phyloP scores from a whole-genome alignment of 2,888 invertebrate species.

The Dicycla oo region DNA sequence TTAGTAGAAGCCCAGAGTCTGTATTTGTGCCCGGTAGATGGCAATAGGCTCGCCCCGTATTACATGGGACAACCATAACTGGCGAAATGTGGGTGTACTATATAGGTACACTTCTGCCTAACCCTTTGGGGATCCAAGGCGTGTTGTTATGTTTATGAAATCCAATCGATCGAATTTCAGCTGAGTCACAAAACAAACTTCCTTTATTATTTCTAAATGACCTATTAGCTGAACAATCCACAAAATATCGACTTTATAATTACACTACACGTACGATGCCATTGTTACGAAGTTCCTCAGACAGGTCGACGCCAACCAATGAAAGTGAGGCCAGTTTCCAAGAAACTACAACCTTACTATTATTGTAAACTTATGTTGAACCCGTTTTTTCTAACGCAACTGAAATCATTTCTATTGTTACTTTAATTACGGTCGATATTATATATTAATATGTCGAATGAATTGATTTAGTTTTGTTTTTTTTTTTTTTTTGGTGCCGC shows the following conservation, averaged over 20 bases:
- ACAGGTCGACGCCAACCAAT: slow-evolving; percentile 74
- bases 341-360: slow-evolving; percentile 59
- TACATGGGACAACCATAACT: too few relatives aligned
- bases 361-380: slow-evolving; percentile 33
- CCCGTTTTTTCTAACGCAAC: slow-evolving; percentile 38
- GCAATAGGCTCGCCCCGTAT: too few relatives aligned
- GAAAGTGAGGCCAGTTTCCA: slow-evolving; percentile 71
- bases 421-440: slow-evolving; percentile 34
- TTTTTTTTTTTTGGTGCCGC: slow-evolving; percentile 5
- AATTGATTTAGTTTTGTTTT: slow-evolving; percentile 1
- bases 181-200: slow-evolving; percentile 44
- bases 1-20: too few relatives aligned
- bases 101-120: too few relatives aligned
- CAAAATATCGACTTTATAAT: slow-evolving; percentile 51
- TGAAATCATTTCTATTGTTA: slow-evolving; percentile 40
- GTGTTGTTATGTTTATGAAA: background rate
- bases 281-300: slow-evolving; percentile 64
- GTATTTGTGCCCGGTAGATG: too few relatives aligned
- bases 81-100: too few relatives aligned
- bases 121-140: too few relatives aligned
- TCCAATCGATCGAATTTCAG: slow-evolving; percentile 10
- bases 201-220: slow-evolving; percentile 23
- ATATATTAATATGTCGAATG: background rate
- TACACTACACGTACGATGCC: slow-evolving; percentile 24
- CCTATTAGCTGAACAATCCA: slow-evolving; percentile 39